Percentiles rank a stretch among this genome's conserved stretches.
Evolutionary conservation across 2,888 invertebrate genomes (phyloP).

Genomic region (Ramazzottius varieornatus): DNA sequence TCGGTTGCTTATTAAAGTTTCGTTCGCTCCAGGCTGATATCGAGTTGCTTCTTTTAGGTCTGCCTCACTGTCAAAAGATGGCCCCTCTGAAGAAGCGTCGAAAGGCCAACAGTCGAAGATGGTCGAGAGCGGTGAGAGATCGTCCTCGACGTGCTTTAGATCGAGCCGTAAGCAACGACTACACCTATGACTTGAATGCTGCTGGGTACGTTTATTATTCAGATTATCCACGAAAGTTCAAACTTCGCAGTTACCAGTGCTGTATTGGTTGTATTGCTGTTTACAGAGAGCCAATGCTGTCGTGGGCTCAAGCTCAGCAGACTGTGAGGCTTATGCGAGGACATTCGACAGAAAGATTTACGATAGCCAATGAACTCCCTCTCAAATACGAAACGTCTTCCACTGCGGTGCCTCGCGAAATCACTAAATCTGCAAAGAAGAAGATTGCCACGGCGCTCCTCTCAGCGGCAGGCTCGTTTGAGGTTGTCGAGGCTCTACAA

Average conservation of each 20-base stretch:
- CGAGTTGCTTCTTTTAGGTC: too few relatives aligned
- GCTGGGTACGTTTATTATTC: not conserved
- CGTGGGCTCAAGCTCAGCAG: not conserved
- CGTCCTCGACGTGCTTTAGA: not conserved
- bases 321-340: not conserved
- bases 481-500: not conserved
- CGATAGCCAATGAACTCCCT: not conserved
- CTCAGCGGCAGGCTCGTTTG: not conserved
- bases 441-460: not conserved
- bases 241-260: too few relatives aligned
- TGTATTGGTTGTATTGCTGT: too few relatives aligned
- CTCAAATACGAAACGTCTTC: not conserved
- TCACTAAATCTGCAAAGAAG: not conserved
- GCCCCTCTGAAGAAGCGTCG: too few relatives aligned
- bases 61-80: too few relatives aligned
- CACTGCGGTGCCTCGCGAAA: not conserved
- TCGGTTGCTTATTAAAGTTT: too few relatives aligned
- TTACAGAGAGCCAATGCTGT: not conserved
- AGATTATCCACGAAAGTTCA: too few relatives aligned
- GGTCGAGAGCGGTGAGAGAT: not conserved
- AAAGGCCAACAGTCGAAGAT: too few relatives aligned
- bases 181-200: not conserved
- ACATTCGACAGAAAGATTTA: not conserved
- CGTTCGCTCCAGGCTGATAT: too few relatives aligned
- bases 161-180: not conserved